Evolutionary conservation across 2,888 invertebrate species (phyloP), one percentile per base, ranked within the genome.

Genomic region (Exocentrus adspersus): DNA sequence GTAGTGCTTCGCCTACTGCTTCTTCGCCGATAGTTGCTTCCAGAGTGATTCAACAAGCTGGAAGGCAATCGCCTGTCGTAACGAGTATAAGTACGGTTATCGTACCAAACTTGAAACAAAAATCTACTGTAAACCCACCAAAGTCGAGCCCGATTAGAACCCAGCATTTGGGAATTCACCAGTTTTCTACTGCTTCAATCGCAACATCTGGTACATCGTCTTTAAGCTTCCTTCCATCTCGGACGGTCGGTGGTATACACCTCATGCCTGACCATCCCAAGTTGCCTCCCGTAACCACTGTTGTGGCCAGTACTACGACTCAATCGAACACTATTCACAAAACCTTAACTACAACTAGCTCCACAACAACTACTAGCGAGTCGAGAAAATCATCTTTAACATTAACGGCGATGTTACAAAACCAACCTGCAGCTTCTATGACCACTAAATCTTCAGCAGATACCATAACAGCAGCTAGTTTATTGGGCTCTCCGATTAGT

Each of bases 381-480:
- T 56, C 66, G 37, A 74, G 71, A 60, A 81, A 81, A 69, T 69
- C 77, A 9, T 80, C 82, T 0, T 72, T 81, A 53, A 82, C 81
- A 45, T 68, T 83, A 54, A 83, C 82, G n/a, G 82, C 81, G n/a
- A 83, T 83, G 83, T 70, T 83, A 28, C 83, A 83, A 64, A 83
- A 82, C 5, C 83, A 83, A 73, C 83, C 83, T 17, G 82, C 83
- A 1, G 82, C 83, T 24, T 81, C 75, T 16, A 74, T 81, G 7
- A 78, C 80, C 6, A 78, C 81, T 0, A 82, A 82, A 77, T 78
- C 81, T 7, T 78, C 81, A 2, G 80, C 80, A 1, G 81, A 81
- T 21, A 80, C 81, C 1, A 82, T 83, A 14, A 83, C 83, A 2
- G 81, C 83, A 0, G 83, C 83, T 6, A 82, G 82, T 71, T 74